Percentiles rank a stretch among this genome's conserved stretches.
Evolutionary conservation across 35 echinoderm and acorn worm genomes (phyloP).

Genomic region (Heliocidaris tuberculata): DNA sequence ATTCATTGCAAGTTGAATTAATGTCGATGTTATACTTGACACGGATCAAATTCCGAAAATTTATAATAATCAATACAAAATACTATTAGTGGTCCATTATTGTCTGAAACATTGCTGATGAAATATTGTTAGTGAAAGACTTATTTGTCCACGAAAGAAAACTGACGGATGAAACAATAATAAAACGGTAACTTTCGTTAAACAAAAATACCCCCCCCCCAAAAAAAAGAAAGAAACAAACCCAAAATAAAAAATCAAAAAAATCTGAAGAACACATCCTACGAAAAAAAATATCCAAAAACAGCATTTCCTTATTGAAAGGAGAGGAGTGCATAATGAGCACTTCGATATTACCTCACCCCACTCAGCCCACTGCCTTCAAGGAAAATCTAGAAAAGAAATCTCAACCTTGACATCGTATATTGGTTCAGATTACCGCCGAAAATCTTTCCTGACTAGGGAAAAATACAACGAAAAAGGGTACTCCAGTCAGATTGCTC

Average conservation of each 20-base stretch:
- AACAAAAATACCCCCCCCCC: too few relatives aligned
- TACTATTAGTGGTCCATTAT: too few relatives aligned
- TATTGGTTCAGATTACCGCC: constrained; percentile 1
- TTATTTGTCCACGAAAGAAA: too few relatives aligned
- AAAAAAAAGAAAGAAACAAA: not conserved
- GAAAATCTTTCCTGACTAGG: not conserved
- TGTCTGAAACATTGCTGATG: too few relatives aligned
- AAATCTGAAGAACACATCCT: not conserved
- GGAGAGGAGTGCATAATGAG: not conserved
- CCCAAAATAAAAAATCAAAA: not conserved
- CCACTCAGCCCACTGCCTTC: not conserved
- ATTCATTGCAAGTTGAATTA: too few relatives aligned
- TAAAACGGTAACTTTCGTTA: too few relatives aligned
- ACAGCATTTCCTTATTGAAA: not conserved
- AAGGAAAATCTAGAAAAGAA: not conserved
- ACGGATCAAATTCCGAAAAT: too few relatives aligned
- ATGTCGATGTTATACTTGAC: too few relatives aligned
- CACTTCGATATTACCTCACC: not conserved
- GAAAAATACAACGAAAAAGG: not conserved
- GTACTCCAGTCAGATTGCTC: not conserved
- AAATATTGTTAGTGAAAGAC: too few relatives aligned
- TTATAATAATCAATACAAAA: too few relatives aligned
- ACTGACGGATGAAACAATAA: too few relatives aligned
- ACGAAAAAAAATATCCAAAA: too few relatives aligned
- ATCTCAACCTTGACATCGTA: not conserved